A percentile compares a stretch with the other conserved stretches of the same genome.
Conservation (phyloP, 2,113 vertebrate genomes). For the Scomber colias region DNA sequence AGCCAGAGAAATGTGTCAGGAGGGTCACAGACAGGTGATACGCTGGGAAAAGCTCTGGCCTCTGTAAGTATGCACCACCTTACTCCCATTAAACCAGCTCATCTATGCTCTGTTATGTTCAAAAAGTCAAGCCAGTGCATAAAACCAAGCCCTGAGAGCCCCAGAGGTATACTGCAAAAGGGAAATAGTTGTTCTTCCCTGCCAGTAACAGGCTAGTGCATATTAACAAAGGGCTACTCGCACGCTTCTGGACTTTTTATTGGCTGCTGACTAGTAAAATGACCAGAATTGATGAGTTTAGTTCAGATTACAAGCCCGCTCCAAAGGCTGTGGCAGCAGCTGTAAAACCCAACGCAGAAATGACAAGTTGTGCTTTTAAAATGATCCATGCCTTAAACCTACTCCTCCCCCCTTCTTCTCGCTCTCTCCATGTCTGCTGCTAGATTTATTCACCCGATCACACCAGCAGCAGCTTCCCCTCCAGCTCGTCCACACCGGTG, state of each 20-base stretch:
- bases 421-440: constrained; percentile 64
- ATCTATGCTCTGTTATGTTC: constrained; percentile 50
- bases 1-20: constrained; percentile 89
- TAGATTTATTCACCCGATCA: constrained; percentile 99
- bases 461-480: constrained; percentile 97
- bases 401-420: constrained; percentile 52
- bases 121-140: constrained; percentile 49
- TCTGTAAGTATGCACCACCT: constrained; percentile 90
- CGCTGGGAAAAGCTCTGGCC: constrained; percentile 95
- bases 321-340: constrained; percentile 69
- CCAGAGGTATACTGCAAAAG: constrained; percentile 48
- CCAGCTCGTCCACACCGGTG: constrained; percentile 95
- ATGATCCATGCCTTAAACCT: constrained; percentile 79
- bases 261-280: constrained; percentile 74
- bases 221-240: constrained; percentile 52
- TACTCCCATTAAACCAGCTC: constrained; percentile 55
- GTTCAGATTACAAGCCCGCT: constrained; percentile 71
- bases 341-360: constrained; percentile 70
- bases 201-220: constrained; percentile 30
- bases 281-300: constrained; percentile 80
- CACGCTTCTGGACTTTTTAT: constrained; percentile 70
- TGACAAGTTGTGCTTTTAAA: constrained; percentile 77
- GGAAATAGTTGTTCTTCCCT: constrained; percentile 41
- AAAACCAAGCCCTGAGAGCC: constrained; percentile 34
- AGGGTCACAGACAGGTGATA: constrained; percentile 94